These are phyloP conservation scores for Cetonia aurata DNA, from an alignment of 2,888 invertebrate genomes.

Conservation along the genomic window DNA sequence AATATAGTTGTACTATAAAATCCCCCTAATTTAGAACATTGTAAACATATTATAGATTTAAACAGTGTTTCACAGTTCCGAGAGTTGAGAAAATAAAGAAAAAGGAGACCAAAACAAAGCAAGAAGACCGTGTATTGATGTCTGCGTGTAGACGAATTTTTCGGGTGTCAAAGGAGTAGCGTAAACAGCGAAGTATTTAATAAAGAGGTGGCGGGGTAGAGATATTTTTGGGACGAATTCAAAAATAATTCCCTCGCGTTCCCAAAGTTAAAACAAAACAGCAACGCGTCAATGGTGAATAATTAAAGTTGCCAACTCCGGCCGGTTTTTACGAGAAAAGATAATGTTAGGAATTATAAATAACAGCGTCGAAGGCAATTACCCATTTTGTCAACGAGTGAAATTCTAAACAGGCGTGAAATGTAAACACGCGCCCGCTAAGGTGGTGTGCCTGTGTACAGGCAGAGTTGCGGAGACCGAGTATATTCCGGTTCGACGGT, in stretches of 20 bases:
- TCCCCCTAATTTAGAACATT: conserved; percentile 37
- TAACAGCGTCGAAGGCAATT: conserved; percentile 63
- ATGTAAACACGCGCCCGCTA: conserved; percentile 61
- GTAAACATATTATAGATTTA: conserved; percentile 38
- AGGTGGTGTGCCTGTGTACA: conserved; percentile 55
- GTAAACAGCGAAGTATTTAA: conserved; percentile 38
- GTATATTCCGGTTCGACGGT: no score
- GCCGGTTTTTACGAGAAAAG: conserved; percentile 42
- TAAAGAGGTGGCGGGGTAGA: conserved; percentile 15
- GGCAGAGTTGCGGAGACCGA: no score
- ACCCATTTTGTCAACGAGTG: conserved; percentile 67
- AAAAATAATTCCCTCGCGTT: conserved; percentile 35
- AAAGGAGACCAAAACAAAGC: conserved; percentile 6
- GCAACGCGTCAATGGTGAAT: conserved; percentile 43
- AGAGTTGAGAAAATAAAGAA: conserved; percentile 2
- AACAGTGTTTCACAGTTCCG: conserved; percentile 23
- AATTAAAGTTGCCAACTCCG: conserved; percentile 44
- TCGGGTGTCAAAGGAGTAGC: conserved; percentile 31
- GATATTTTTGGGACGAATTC: conserved; percentile 39
- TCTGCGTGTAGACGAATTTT: conserved; percentile 34
- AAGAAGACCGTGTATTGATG: conserved; percentile 31
- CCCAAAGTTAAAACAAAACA: conserved; percentile 39
- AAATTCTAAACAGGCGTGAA: conserved; percentile 63
- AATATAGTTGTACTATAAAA: conserved; percentile 39
- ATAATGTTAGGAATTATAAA: conserved; percentile 49